Conservation (phyloP, 2,797 vertebrate species). For the Meriones psammophilus region DNA sequence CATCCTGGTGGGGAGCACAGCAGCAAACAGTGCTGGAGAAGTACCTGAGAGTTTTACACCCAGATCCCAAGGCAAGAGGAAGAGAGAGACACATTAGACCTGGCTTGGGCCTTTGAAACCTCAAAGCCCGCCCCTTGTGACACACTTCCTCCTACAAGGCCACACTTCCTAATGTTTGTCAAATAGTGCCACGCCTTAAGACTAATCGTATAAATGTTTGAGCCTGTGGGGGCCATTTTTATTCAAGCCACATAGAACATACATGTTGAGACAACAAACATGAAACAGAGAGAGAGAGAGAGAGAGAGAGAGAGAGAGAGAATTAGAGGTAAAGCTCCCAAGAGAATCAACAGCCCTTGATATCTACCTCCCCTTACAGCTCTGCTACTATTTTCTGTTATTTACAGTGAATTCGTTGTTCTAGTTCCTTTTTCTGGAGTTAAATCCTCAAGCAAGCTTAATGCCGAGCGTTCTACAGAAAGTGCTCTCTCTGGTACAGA, state of each 20-base stretch:
- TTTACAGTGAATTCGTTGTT: not conserved
- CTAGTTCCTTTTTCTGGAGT: slow-evolving; percentile 18
- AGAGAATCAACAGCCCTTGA: not conserved
- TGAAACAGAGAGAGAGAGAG: not conserved
- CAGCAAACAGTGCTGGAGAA: not conserved
- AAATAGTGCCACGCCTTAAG: not conserved
- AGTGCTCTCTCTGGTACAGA: slow-evolving; percentile 2
- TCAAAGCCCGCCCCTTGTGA: not conserved
- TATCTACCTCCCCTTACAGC: not conserved
- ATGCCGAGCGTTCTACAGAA: not conserved
- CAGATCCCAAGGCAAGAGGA: not conserved
- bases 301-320: not conserved
- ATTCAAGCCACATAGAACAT: not conserved
- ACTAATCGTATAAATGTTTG: not conserved
- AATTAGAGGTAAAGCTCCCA: not conserved
- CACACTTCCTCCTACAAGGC: not conserved
- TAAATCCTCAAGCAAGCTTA: not conserved
- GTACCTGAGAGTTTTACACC: not conserved
- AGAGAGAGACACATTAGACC: not conserved
- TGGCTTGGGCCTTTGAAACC: not conserved
- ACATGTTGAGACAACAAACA: not conserved
- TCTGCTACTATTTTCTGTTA: not conserved
- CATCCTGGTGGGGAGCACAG: not conserved
- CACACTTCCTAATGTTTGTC: not conserved
- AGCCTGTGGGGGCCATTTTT: not conserved